Evolutionary conservation across 2,797 vertebrate species (phyloP).

Genomic region (Botia almorhae): DNA sequence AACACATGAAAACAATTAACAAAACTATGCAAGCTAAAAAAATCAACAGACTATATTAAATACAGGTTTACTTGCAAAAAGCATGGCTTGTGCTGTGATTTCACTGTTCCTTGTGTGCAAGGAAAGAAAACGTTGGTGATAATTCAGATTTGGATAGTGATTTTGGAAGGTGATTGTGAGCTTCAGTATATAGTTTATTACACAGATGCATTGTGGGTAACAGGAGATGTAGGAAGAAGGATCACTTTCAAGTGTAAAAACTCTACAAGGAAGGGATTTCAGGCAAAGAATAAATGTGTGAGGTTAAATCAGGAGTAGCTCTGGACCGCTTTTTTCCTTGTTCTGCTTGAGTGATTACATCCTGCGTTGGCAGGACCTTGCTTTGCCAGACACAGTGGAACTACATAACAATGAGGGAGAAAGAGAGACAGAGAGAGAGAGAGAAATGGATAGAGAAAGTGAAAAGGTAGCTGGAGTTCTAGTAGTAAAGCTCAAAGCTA

Average conservation of each 20-base stretch:
- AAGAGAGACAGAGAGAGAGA: too few species aligned
- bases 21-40: too few species aligned
- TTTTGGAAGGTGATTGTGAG: too few species aligned
- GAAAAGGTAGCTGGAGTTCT: not conserved
- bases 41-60: too few species aligned
- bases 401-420: constrained; percentile 34
- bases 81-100: too few species aligned
- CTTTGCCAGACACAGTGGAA: constrained; percentile 57
- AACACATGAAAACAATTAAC: too few species aligned
- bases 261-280: constrained; percentile 15
- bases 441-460: constrained; percentile 16
- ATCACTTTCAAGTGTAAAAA: not conserved
- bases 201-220: not conserved
- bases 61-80: too few species aligned
- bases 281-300: constrained; percentile 19
- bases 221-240: not conserved
- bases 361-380: constrained; percentile 55
- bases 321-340: constrained; percentile 4
- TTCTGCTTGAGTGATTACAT: constrained; percentile 47
- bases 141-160: not conserved
- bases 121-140: not conserved
- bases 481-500: constrained; percentile 12
- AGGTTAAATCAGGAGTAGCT: constrained; percentile 24
- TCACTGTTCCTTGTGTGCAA: too few species aligned
- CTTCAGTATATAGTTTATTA: not conserved